Evolutionary conservation across 2,113 vertebrate species (phyloP), one percentile per base, ranked within the genome.

Genomic region (Ploceus nigricollis): DNA sequence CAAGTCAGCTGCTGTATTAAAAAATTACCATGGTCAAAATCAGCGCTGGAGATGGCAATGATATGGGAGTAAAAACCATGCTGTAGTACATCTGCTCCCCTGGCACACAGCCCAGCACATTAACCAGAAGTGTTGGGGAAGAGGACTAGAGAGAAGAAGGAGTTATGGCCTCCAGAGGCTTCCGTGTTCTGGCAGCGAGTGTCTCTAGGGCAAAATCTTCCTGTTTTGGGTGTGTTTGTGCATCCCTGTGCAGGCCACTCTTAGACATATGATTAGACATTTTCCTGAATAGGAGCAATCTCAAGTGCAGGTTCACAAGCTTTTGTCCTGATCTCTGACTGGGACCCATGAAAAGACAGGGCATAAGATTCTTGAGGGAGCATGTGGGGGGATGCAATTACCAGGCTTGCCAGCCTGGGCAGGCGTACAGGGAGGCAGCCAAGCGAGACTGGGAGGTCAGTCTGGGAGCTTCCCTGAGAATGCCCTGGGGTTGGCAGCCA

Each of bases 331-430:
- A 11, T 60, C 27, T 60, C 60, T 73, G 45, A 7, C 45, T 31
- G 45, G n/a, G 23, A 56, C 27, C 37, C 1, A 2, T 0, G 2
- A 73, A 56, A 73, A 13, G 51, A 35, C 23, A 25, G 25, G 15
- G 33, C 45, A 7, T 37, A 37, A 56, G 90, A 8, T 31, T 35
- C 69, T 42, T 2, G 2, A 60, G 22, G 64, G 44, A 40, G 5
- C 0, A 0, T n/a, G 17, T 2, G 2, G 4, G 24, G 44, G 42
- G 5, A 23, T 0, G 2, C 45, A 48, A 14, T 45, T 28, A 27
- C 11, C 54, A 60, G 44, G 16, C 22, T 54, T 20, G 42, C 53
- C 89, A 72, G 83, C 18, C 39, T 33, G 30, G 22, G 25, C 45
- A 33, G 44, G 22, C 2, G 0, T 17, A 7, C 13, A 23, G 48